Conservation (phyloP, 2,797 vertebrate genomes). For the Rhadinocentrus ornatus region DNA sequence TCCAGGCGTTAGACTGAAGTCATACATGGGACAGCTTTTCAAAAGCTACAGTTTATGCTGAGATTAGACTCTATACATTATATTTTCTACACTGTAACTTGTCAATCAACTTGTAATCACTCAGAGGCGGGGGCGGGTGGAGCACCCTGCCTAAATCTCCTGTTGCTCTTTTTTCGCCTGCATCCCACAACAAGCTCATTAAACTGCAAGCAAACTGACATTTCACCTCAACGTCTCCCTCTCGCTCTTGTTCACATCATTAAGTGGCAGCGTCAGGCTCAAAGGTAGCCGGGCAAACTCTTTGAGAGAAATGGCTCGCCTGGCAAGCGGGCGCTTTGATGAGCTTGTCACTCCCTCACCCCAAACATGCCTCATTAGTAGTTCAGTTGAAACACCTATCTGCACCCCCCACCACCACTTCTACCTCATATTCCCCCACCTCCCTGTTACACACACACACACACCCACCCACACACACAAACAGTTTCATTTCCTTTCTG, state of each 20-base stretch:
- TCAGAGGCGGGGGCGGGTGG: conserved; percentile 21
- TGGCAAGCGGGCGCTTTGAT: conserved; percentile 92
- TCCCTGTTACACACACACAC: conserved; percentile 19
- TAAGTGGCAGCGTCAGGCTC: conserved; percentile 89
- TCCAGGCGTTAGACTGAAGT: too few species aligned
- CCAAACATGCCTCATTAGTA: conserved; percentile 98
- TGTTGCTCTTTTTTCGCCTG: conserved; percentile 63
- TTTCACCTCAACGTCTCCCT: conserved; percentile 88
- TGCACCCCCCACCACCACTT: conserved; percentile 66
- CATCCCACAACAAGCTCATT: conserved; percentile 88
- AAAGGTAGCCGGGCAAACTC: conserved; percentile 87
- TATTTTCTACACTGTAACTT: neutral
- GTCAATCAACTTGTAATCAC: conserved; percentile 10
- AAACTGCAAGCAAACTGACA: conserved; percentile 88
- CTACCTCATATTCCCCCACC: neutral
- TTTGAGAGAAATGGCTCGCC: conserved; percentile 87
- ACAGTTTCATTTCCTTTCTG: conserved; percentile 54
- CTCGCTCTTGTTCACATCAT: conserved; percentile 91
- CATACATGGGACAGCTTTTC: conserved; percentile 19
- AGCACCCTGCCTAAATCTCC: conserved; percentile 41
- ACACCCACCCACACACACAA: conserved; percentile 4
- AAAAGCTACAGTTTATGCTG: neutral
- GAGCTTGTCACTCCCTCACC: conserved; percentile 92
- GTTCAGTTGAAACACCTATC: conserved; percentile 89
- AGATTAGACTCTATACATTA: too few species aligned